These are phyloP conservation scores for Lasioglossum morio DNA, from an alignment of 2,888 invertebrate genomes.

Conservation along the genomic window DNA sequence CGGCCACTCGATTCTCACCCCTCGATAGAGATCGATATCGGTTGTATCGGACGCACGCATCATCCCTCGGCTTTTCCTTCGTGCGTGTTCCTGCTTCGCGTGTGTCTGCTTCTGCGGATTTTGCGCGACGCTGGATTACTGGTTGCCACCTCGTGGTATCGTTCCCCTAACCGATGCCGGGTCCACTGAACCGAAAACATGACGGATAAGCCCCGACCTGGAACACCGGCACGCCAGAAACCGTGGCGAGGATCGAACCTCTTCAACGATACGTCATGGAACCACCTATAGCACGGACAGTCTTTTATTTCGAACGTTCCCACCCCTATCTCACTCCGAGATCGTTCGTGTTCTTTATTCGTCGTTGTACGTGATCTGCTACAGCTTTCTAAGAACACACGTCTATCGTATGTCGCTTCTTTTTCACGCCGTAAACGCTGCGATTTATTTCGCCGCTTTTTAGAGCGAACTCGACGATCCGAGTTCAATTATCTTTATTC, in stretches of 20 bases:
- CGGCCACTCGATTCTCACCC: slow-evolving; percentile 7
- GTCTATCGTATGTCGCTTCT: no score
- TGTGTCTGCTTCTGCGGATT: slow-evolving; percentile 23
- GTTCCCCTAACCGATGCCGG: neutral
- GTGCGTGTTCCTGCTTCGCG: neutral
- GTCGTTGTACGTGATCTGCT: neutral
- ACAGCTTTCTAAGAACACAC: neutral
- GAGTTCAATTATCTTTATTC: neutral
- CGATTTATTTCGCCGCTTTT: no score
- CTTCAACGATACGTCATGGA: neutral
- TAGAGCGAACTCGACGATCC: no score
- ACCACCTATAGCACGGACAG: neutral
- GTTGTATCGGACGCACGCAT: neutral
- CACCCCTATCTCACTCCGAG: neutral
- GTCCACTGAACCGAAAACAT: slow-evolving; percentile 50
- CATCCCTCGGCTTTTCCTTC: slow-evolving; percentile 1
- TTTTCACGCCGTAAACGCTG: neutral
- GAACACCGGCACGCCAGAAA: slow-evolving; percentile 3
- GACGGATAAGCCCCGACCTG: slow-evolving; percentile 33
- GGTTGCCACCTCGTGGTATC: slow-evolving; percentile 33
- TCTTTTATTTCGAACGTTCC: neutral
- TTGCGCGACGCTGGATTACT: slow-evolving; percentile 51
- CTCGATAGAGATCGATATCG: slow-evolving; percentile 3
- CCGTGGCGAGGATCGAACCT: neutral
- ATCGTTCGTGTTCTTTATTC: neutral